A percentile compares a stretch with the other conserved stretches of the same genome.
Conservation (phyloP, 2,888 invertebrate genomes). For the Gymnosoma rotundatum region DNA sequence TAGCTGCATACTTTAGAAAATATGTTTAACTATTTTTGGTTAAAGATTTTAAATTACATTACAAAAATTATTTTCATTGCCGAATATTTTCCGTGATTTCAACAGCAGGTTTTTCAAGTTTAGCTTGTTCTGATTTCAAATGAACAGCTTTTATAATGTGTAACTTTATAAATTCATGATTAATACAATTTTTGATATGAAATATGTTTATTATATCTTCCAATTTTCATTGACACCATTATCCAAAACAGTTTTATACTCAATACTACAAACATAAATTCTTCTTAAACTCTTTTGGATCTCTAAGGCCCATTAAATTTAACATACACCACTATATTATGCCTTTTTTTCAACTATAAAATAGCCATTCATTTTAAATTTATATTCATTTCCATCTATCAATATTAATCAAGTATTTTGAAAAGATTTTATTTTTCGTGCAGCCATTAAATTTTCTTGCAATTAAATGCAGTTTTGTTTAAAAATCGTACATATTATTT, state of each 20-base stretch:
- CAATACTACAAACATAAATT: background rate
- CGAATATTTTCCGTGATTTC: too few relatives aligned
- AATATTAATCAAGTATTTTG: constrained; percentile 52
- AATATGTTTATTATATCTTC: background rate
- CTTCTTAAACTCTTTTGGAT: background rate
- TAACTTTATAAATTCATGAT: too few relatives aligned
- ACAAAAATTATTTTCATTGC: too few relatives aligned
- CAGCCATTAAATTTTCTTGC: constrained; percentile 33
- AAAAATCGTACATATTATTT: constrained; percentile 6
- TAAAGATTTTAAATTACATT: too few relatives aligned
- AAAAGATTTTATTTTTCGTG: background rate
- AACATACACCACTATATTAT: constrained; percentile 11
- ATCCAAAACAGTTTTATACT: background rate
- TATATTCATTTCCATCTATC: constrained; percentile 43
- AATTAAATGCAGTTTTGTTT: constrained; percentile 42
- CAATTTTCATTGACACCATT: constrained; percentile 30
- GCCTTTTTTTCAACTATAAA: constrained; percentile 6
- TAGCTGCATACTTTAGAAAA: too few relatives aligned
- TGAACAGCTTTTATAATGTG: too few relatives aligned
- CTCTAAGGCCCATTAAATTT: constrained; percentile 38
- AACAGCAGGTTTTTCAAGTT: too few relatives aligned
- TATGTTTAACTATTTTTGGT: too few relatives aligned
- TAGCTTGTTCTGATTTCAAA: too few relatives aligned
- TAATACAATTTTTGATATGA: too few relatives aligned
- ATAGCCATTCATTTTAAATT: constrained; percentile 32